phyloP scores from a whole-genome alignment of 2,888 invertebrate genomes.

The Dinocampus coccinellae region DNA sequence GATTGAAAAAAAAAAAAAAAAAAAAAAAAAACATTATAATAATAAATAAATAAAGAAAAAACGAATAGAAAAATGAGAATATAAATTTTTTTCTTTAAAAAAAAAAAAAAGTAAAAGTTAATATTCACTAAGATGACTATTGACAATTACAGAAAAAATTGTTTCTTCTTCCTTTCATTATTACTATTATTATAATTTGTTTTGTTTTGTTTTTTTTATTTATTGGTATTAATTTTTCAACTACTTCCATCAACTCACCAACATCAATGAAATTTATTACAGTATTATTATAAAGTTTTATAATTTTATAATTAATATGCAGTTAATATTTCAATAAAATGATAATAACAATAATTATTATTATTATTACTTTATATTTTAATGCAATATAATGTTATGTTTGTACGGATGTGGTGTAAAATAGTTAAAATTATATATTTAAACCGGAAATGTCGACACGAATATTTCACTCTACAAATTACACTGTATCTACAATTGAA shows the following conservation, averaged over 20 bases:
- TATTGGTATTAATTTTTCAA: slow-evolving; percentile 14
- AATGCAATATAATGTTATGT: neutral
- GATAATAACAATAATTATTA: too few species aligned
- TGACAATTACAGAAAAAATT: slow-evolving; percentile 33
- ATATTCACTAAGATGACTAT: slow-evolving; percentile 49
- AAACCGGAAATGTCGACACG: slow-evolving; percentile 42
- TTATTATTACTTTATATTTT: neutral
- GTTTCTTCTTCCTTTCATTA: too few species aligned
- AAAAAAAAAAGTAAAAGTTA: slow-evolving; percentile 57
- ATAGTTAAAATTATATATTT: neutral
- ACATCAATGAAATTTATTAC: neutral
- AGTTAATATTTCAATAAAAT: neutral
- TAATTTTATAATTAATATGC: neutral
- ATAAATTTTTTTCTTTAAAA: too few species aligned
- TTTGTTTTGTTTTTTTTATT: too few species aligned
- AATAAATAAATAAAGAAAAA: too few species aligned
- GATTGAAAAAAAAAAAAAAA: slow-evolving; percentile 42
- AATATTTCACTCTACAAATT: slow-evolving; percentile 25
- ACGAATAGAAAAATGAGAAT: too few species aligned
- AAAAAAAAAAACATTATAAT: slow-evolving; percentile 55
- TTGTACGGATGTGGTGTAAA: slow-evolving; percentile 2
- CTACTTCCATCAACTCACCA: neutral
- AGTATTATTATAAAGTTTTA: neutral
- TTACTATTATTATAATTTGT: too few species aligned
- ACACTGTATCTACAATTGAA: neutral